Percentiles rank a stretch among this genome's conserved stretches.
Conservation (phyloP, 2,797 vertebrate genomes). For the Halcyon smyrnensis region DNA sequence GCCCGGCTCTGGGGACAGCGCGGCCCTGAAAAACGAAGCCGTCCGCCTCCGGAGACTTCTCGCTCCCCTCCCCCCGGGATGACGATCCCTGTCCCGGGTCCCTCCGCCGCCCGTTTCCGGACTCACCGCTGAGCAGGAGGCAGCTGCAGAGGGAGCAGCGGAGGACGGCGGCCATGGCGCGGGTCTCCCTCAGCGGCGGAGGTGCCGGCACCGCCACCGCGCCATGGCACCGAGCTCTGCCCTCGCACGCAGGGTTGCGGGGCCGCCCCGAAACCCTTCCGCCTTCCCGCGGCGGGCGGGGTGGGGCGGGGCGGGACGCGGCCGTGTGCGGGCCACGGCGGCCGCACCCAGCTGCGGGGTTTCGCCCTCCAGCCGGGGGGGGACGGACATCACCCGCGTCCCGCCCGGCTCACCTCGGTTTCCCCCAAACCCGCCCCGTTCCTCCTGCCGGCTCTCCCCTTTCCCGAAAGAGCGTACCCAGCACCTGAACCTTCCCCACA, state of each 20-base stretch:
- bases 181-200: background rate
- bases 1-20: background rate
- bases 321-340: background rate
- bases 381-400: too few species aligned
- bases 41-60: too few species aligned
- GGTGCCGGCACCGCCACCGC: background rate
- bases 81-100: too few species aligned
- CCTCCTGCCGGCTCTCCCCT: too few species aligned
- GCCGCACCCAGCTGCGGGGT: too few species aligned
- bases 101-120: background rate
- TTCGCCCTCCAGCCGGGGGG: background rate
- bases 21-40: background rate
- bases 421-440: background rate
- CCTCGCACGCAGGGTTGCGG: background rate
- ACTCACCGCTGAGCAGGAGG: constrained; percentile 43
- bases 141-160: background rate
- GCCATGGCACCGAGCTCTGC: background rate
- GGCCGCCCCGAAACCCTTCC: background rate
- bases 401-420: accelerated
- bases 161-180: background rate
- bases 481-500: background rate
- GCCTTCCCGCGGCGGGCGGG: background rate
- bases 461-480: accelerated
- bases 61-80: background rate
- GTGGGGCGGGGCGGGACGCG: background rate